A percentile compares a stretch with the other conserved stretches of the same genome.
Conservation (phyloP, 2,797 vertebrate genomes). For the Pseudomugil tenellus region DNA sequence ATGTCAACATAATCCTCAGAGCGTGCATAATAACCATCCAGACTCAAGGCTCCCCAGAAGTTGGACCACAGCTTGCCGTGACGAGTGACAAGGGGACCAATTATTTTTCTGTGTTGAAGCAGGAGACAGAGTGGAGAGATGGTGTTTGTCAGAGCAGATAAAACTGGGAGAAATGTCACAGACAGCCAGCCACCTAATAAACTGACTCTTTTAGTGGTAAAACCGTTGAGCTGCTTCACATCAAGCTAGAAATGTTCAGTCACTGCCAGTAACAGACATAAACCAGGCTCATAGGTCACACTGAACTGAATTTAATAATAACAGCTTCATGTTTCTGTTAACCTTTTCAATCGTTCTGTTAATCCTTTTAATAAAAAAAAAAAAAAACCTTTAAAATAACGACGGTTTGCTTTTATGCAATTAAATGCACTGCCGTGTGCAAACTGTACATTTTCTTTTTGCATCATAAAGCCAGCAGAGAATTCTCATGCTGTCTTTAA, state of each 20-base stretch:
- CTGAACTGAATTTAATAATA: constrained; percentile 13
- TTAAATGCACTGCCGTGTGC: constrained; percentile 25
- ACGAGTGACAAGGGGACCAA: constrained; percentile 94
- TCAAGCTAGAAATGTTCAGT: constrained; percentile 32
- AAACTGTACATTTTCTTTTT: constrained; percentile 41
- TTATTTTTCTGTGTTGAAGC: constrained; percentile 88
- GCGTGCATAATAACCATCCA: constrained; percentile 96
- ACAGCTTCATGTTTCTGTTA: constrained; percentile 21
- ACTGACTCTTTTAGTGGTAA: constrained; percentile 24
- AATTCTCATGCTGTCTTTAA: constrained; percentile 78
- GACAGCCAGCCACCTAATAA: constrained; percentile 47
- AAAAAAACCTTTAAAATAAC: constrained; percentile 51
- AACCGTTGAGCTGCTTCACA: constrained; percentile 31
- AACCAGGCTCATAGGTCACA: constrained; percentile 23
- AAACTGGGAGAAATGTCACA: constrained; percentile 57
- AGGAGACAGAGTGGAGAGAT: constrained; percentile 44
- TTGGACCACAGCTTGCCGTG: constrained; percentile 98
- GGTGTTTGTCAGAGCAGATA: constrained; percentile 58
- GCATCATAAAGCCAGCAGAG: constrained; percentile 42
- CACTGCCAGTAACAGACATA: constrained; percentile 34
- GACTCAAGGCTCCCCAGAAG: constrained; percentile 96
- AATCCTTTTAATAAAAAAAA: constrained; percentile 36
- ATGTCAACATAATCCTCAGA: constrained; percentile 98
- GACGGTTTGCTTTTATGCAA: constrained; percentile 31
- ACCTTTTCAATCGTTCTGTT: background rate